Percentiles rank a stretch among this genome's conserved stretches.
Evolutionary conservation across 2,113 vertebrate species (phyloP).

Genomic region (Chloroceryle aenea): DNA sequence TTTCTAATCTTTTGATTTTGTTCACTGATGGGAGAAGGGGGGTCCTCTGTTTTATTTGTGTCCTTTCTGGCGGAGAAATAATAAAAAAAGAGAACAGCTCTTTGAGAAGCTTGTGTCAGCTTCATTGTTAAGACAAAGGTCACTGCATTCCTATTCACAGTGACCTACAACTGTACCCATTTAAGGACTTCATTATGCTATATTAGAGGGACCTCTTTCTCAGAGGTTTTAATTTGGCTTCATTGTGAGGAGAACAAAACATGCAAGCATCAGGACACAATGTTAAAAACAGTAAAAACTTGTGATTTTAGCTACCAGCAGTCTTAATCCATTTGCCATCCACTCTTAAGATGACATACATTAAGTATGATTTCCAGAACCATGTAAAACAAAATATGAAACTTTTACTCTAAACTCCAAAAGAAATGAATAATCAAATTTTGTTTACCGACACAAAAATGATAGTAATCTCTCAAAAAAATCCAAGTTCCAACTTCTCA

Average conservation of each 20-base stretch:
- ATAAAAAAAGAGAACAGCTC: slow-evolving; percentile 32
- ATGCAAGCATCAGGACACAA: background rate
- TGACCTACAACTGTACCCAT: slow-evolving; percentile 63
- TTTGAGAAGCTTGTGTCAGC: slow-evolving; percentile 46
- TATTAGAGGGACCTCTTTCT: slow-evolving; percentile 57
- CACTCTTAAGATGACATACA: background rate
- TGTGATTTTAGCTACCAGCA: background rate
- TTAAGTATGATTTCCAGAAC: background rate
- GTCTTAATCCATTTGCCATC: background rate
- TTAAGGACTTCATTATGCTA: slow-evolving; percentile 57
- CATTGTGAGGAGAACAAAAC: slow-evolving; percentile 58
- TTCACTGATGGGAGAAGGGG: slow-evolving; percentile 50
- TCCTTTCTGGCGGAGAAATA: slow-evolving; percentile 24
- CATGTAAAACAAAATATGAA: background rate
- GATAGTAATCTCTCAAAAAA: background rate
- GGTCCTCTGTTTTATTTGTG: slow-evolving; percentile 21
- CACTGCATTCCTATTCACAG: slow-evolving; percentile 59
- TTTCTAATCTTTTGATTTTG: slow-evolving; percentile 52
- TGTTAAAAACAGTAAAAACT: background rate
- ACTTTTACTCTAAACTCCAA: background rate
- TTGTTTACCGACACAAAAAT: background rate
- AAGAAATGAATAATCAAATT: background rate
- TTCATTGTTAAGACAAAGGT: slow-evolving; percentile 57
- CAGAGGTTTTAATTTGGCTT: slow-evolving; percentile 59
- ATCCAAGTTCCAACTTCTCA: background rate